These are phyloP conservation scores for Sebastes fasciatus DNA, from an alignment of 2,113 vertebrate species.

Conservation along the genomic window DNA sequence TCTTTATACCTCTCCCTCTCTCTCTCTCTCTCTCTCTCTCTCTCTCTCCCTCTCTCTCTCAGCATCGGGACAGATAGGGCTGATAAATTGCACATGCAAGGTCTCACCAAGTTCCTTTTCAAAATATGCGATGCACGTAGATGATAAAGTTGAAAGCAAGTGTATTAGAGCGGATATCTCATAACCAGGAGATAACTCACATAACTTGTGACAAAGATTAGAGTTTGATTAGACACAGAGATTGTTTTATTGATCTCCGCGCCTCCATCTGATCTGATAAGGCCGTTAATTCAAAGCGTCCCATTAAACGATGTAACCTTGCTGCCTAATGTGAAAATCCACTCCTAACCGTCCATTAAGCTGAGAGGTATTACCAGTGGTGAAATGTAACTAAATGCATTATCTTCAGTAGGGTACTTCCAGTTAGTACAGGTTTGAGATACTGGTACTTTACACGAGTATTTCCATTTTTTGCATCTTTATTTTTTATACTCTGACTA, in stretches of 20 bases:
- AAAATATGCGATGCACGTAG: conserved; percentile 55
- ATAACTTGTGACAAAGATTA: conserved; percentile 59
- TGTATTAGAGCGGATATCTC: conserved; percentile 56
- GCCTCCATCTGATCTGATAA: conserved; percentile 57
- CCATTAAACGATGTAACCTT: conserved; percentile 58
- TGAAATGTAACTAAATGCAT: neutral
- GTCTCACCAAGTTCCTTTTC: conserved; percentile 30
- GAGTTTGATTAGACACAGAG: conserved; percentile 59
- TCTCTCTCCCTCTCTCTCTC: conserved; percentile 26
- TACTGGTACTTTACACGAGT: neutral
- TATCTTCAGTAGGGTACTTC: neutral
- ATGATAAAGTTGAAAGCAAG: conserved; percentile 61
- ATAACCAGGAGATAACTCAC: conserved; percentile 60
- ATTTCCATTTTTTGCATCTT: neutral
- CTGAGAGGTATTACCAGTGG: neutral
- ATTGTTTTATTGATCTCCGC: conserved; percentile 67
- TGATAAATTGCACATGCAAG: conserved; percentile 48
- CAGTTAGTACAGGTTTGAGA: neutral
- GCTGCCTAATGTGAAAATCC: conserved; percentile 20
- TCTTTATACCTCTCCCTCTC: neutral
- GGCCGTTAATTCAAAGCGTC: conserved; percentile 45
- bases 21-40: conserved; percentile 38
- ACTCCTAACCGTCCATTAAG: conserved; percentile 21
- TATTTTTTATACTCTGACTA: neutral
- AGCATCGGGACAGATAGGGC: conserved; percentile 50